Base-by-base conservation (phyloP, 2,888 invertebrate genomes). In the Parnassius smintheus region DNA sequence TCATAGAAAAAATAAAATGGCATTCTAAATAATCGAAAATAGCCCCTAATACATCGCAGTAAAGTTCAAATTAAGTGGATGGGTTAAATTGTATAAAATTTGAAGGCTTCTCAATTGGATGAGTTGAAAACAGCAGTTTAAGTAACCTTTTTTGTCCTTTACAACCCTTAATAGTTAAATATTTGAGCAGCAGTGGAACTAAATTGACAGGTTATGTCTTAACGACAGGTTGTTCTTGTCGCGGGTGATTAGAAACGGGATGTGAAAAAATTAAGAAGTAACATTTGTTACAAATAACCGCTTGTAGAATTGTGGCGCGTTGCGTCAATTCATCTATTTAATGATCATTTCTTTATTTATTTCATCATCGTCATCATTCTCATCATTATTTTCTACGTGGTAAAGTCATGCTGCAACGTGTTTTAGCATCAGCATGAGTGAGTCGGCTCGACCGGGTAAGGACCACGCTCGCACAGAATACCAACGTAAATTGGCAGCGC, bases 51-150 rank as follows among this genome's bases (percentile, higher is more conserved):
- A 0, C 50, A 1, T 9, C 1, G 18, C 0, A 42, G 54, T 64
- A 67, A 63, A 25, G 50, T 3, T n/a, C 13, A 54, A 4, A 46
- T 2, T n/a, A 55, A 22, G 59, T 2, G 59, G n/a, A 7, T 49
- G 10, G 7, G 9, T 12, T n/a, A n/a, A 35, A 56, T 41, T 49
- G n/a, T 22, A 45, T 56, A 13, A 61, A 13, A 49, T 13, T 48
- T 12, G 11, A 12, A 13, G 13, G 49, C 48, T 48, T 12, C n/a
- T 49, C 13, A n/a, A 11, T n/a, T 60, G 46, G 62, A 45, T 55
- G 52, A 59, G 45, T 44, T 51, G 48, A 61, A 61, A 62, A 64
- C 65, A 68, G 65, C 62, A 67, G 66, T 68, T 69, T 64, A 55
- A 67, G 62, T 63, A 49, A 18, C 56, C 49, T 59, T 58, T 55